Percentiles rank a stretch among this genome's conserved stretches.
These are phyloP conservation scores for Pammene fasciana DNA, from an alignment of 2,888 invertebrate genomes.

Conservation along the genomic window DNA sequence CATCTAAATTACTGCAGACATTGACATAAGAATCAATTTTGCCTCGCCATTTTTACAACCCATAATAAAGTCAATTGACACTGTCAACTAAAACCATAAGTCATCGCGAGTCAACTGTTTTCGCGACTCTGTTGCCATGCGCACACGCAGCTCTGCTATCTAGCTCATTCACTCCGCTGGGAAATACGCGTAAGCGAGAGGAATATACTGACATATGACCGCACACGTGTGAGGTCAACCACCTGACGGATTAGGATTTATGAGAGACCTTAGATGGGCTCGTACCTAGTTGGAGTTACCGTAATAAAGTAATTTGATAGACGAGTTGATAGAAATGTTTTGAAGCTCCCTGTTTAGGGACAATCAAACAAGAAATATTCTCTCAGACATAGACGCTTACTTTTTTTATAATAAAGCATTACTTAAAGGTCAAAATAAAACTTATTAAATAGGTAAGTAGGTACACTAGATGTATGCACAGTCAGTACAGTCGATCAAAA, in stretches of 20 bases:
- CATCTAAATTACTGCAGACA: too few relatives aligned
- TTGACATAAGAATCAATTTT: not conserved
- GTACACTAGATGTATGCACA: too few relatives aligned
- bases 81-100: slow-evolving; percentile 7
- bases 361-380: not conserved
- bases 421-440: too few relatives aligned
- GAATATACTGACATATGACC: not conserved
- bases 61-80: slow-evolving; percentile 9
- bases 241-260: slow-evolving; percentile 28
- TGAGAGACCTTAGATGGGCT: slow-evolving; percentile 14
- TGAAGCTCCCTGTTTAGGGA: not conserved
- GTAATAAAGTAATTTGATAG: slow-evolving; percentile 8
- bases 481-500: too few relatives aligned
- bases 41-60: not conserved
- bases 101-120: slow-evolving; percentile 16
- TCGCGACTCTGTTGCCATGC: slow-evolving; percentile 18
- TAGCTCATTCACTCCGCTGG: not conserved
- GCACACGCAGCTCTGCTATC: not conserved
- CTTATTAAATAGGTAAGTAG: too few relatives aligned
- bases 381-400: too few relatives aligned
- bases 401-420: too few relatives aligned
- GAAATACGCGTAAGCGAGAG: not conserved
- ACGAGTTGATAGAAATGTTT: not conserved
- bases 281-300: slow-evolving; percentile 4
- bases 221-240: slow-evolving; percentile 21